These are phyloP conservation scores for Ganaspis brasiliensis DNA, from an alignment of 2,888 invertebrate genomes.

Conservation along the genomic window DNA sequence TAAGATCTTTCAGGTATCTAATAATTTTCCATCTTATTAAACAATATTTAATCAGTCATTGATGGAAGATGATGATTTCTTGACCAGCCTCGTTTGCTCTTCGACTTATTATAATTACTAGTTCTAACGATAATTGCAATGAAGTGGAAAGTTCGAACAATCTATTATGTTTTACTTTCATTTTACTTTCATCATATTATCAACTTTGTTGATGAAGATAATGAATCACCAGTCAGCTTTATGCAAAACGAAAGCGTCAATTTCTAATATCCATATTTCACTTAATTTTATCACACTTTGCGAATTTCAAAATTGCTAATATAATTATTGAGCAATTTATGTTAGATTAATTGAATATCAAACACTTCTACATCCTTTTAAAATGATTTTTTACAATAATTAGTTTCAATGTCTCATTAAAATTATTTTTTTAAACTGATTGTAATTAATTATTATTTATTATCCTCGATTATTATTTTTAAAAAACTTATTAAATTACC, in stretches of 20 bases:
- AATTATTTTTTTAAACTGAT: too few species aligned
- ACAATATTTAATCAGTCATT: background rate
- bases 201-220: background rate
- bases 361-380: too few species aligned
- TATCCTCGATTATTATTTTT: too few species aligned
- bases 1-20: too few species aligned
- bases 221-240: background rate
- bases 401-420: too few species aligned
- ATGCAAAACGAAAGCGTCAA: conserved; percentile 28
- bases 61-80: background rate
- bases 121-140: background rate
- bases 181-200: conserved; percentile 10
- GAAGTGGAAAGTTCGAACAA: conserved; percentile 23
- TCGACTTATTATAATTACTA: background rate
- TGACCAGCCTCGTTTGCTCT: background rate
- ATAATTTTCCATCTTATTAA: background rate
- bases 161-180: background rate
- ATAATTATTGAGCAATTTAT: too few species aligned
- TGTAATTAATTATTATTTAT: too few species aligned
- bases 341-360: too few species aligned
- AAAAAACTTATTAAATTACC: too few species aligned
- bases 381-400: too few species aligned
- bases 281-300: background rate
- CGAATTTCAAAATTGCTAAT: background rate
- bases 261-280: background rate